Evolutionary conservation across 2,113 vertebrate genomes (phyloP), one percentile per base, ranked within the genome.

Genomic region (Gobius niger): DNA sequence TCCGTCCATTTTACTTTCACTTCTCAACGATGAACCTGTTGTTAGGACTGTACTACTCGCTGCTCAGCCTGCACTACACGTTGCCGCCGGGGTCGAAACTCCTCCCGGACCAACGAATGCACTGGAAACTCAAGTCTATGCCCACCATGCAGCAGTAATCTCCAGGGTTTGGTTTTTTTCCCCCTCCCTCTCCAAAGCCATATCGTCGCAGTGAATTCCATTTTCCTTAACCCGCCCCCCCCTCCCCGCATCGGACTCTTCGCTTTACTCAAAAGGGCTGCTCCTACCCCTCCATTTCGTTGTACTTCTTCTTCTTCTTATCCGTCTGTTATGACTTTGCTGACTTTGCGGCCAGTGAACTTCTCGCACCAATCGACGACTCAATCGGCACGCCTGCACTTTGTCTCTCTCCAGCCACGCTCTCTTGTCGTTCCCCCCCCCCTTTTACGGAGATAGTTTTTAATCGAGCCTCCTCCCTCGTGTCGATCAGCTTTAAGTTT

Each of bases 321-420:
- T 51, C 54, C 53, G 42, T 66, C 52, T 24, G 52, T 54, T 24
- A 46, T 34, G 24, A 34, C 24, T 34, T 34, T 34, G 24, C 24
- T 34, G 24, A 34, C 24, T 34, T 34, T 34, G 61, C 68, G 54
- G 65, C 67, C 67, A 59, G 78, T 72, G 75, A 56, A 70, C 57
- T 75, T 42, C 24, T 34, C 24, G 60, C 69, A 60, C 70, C 75
- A 57, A 68, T 87, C 75, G 70, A 52, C 68, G 63, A 87, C 75
- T 86, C 85, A 90, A 88, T 91, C 89, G 88, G 91, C 89, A 87
- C 90, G 70, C 86, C 85, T 84, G 90, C 91, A 91, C 91, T 91
- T 91, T 91, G 86, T 89, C 84, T 82, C 84, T 82, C 62, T 76
- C 66, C 75, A 81, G 87, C 86, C 85, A 85, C 82, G 78, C 67